Base-by-base conservation (phyloP, 2,888 invertebrate genomes). In the Volucella inanis region DNA sequence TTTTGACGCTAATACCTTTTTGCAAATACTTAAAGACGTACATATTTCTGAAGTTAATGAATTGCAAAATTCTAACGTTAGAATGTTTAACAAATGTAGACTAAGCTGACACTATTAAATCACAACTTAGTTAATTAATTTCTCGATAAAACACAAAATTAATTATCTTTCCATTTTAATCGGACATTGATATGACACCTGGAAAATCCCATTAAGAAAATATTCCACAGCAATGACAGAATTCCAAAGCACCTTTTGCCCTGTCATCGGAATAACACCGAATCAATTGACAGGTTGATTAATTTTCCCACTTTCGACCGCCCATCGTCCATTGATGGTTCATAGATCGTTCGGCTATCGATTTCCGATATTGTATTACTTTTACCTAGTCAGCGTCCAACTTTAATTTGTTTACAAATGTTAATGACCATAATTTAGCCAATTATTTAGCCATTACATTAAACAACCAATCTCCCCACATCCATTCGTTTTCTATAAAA, bases 371-470 rank as follows among this genome's bases (percentile, higher is more conserved):
- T n/a, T 9, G 31, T 38, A 41, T 47, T 79, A 61, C 31, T 54
- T 12, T 15, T 49, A 15, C 43, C 8, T 9, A 15, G 52, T 3
- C 61, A 59, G 59, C 57, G 61, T 64, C 52, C 67, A 38, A 52
- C 67, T 68, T 64, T 72, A 81, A 85, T 86, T 86, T 86, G 86
- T 78, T 86, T 82, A 86, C 86, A 86, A 86, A 74, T 74, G 82
- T 74, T 82, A 86, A 86, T 86, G 82, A 86, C 86, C 82, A 78
- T 86, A 77, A 86, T 86, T 86, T 86, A 78, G 82, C 39, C 86
- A 86, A 86, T 86, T 82, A 86, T 86, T 86, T 86, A 82, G 76
- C 81, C 72, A 81, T 85, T 85, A 85, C 80, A 81, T 64, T 68
- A 81, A 85, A 81, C 81, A 85, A 81, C 62, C 81, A 81, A 85